Base-by-base conservation (phyloP, 2,113 vertebrate species). In the Pogonocichla stellata region DNA sequence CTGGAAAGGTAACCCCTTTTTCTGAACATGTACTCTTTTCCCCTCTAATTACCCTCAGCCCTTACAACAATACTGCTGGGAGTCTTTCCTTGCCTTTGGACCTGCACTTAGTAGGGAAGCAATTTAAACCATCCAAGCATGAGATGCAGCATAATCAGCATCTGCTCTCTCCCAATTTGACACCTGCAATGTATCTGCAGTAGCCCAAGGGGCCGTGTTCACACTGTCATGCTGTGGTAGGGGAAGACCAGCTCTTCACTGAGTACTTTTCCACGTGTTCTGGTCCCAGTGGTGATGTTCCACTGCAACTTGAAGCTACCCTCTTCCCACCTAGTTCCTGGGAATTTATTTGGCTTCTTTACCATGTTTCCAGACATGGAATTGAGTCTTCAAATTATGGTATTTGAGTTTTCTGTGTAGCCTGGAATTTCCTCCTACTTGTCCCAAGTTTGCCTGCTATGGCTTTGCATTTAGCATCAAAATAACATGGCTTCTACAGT, bases 51-150 rank as follows among this genome's bases (percentile, higher is more conserved):
- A 86, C 42, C 54, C 38, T 96, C 25, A 42, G 42, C 51, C 81
- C 51, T 91, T 80, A 83, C 70, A 88, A 7, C 45, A 82, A 17
- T 72, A 47, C 38, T 82, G 24, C 54, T 93, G 62, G 82, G 93
- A 88, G 42, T 62, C 79, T 85, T 88, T 64, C 62, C 79, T 84
- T 93, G 56, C 60, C 56, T 95, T 93, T 95, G 85, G 88, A 92
- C 56, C 67, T 66, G 18, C 48, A 26, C 42, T 86, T 93, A 65
- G 60, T 57, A 94, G 60, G 69, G 31, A 83, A 73, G 64, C 36
- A 77, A 80, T 95, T 88, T 86, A 86, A 97, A 93, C 62, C 43
- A 83, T 60, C 79, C 82, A 73, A 78, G 78, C 89, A 86, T 83
- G 83, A 60, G 79, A 78, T 71, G 53, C 43, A 90, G 81, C 5